Percentiles rank a stretch among this genome's conserved stretches.
These are phyloP conservation scores for Petrosia ficiformis DNA, from an alignment of 37 sponge, comb jelly and placozoan species.

Conservation along the genomic window DNA sequence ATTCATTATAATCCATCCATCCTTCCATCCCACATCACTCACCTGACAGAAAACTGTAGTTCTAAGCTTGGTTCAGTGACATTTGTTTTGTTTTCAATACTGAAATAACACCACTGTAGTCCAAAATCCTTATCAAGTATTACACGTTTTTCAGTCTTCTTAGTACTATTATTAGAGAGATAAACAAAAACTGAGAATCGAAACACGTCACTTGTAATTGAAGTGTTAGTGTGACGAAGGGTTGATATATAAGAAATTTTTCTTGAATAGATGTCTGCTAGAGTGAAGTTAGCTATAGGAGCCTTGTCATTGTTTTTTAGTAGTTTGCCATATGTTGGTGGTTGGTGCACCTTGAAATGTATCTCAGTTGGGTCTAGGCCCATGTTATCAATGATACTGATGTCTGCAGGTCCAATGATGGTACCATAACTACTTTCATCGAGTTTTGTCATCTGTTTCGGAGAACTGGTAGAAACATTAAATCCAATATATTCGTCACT, in stretches of 20 bases:
- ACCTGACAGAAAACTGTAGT: background rate
- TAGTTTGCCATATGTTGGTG: constrained; percentile 6
- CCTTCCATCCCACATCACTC: background rate
- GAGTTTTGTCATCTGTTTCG: constrained; percentile 1
- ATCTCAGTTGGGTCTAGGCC: constrained; percentile 3
- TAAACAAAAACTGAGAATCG: too few species aligned
- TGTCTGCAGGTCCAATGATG: background rate
- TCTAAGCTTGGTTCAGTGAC: background rate
- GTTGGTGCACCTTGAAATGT: background rate
- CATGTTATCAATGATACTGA: background rate
- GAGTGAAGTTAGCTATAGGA: background rate
- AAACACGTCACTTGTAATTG: background rate
- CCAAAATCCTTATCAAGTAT: background rate
- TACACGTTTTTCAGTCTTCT: too few species aligned
- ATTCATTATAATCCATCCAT: background rate
- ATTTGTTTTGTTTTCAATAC: background rate
- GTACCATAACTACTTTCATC: constrained; percentile 4
- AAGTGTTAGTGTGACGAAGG: background rate
- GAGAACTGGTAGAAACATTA: constrained; percentile 7
- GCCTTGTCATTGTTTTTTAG: background rate
- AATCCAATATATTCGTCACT: background rate
- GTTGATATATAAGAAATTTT: constrained; percentile 6
- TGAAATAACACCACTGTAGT: background rate
- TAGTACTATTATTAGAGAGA: too few species aligned
- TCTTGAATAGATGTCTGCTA: constrained; percentile 9